phyloP scores from a whole-genome alignment of 2,113 vertebrate genomes.

The Aptenodytes forsteri region DNA sequence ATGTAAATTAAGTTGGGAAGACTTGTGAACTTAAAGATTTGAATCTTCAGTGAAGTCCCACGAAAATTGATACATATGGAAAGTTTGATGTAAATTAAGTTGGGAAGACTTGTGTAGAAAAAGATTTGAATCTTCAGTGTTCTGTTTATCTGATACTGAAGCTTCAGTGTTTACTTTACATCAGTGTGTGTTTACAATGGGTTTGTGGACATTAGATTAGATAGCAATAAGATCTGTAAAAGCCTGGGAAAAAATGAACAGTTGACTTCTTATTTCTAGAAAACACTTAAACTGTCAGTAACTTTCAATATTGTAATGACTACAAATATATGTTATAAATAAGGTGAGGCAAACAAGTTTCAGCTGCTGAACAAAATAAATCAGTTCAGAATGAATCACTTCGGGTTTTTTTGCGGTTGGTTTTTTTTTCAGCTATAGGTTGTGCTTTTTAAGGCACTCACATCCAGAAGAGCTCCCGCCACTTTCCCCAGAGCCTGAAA shows the following conservation, averaged over 20 bases:
- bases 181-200: constrained; percentile 33
- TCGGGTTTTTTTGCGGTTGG: background rate
- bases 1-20: background rate
- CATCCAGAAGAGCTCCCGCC: background rate
- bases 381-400: background rate
- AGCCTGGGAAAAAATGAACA: constrained; percentile 35
- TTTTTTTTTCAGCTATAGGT: background rate
- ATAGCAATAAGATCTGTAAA: constrained; percentile 8
- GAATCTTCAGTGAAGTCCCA: background rate
- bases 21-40: background rate
- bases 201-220: constrained; percentile 39
- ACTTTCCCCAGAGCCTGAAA: background rate
- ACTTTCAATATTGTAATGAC: background rate
- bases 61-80: background rate
- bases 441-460: background rate
- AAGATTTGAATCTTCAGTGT: background rate
- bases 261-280: background rate
- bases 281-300: background rate
- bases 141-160: constrained; percentile 4
- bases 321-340: background rate
- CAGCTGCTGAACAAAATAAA: background rate
- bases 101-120: background rate
- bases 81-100: background rate
- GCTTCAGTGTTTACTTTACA: constrained; percentile 43
- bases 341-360: background rate